Conservation (phyloP, 2,113 vertebrate species). For the Perca schrenkii region DNA sequence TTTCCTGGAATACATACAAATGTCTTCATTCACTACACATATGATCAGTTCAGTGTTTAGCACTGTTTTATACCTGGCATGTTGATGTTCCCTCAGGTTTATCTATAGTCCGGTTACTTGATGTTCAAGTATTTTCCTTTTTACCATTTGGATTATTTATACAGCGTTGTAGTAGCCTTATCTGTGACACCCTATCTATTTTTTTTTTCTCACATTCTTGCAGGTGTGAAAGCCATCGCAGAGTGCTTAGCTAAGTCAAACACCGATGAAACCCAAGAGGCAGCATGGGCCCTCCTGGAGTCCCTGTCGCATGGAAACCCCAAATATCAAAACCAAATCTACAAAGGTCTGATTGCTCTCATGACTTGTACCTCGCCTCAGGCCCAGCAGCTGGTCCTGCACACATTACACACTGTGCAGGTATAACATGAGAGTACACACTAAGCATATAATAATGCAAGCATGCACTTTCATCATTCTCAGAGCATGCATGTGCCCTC, state of each 20-base stretch:
- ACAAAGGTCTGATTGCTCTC: conserved; percentile 84
- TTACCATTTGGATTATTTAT: not conserved
- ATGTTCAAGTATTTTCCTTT: not conserved
- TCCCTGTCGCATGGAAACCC: conserved; percentile 85
- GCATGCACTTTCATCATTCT: not conserved
- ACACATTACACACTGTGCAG: conserved; percentile 82
- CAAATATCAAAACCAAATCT: conserved; percentile 88
- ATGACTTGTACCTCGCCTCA: conserved; percentile 79
- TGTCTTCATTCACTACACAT: not conserved
- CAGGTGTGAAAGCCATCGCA: conserved; percentile 84
- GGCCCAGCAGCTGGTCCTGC: conserved; percentile 85
- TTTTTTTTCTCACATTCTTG: conserved; percentile 11
- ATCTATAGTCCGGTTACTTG: not conserved
- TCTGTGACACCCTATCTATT: not conserved
- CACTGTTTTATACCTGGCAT: not conserved
- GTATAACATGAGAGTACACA: conserved; percentile 68
- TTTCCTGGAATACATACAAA: not conserved
- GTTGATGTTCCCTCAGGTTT: not conserved
- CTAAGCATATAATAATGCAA: not conserved
- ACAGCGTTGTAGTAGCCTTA: not conserved
- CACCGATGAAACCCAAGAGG: conserved; percentile 83
- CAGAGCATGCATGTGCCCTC: not conserved
- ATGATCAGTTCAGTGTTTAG: not conserved
- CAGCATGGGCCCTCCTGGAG: conserved; percentile 81
- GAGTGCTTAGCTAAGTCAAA: conserved; percentile 84